Evolutionary conservation across 2,113 vertebrate genomes (phyloP).

Genomic region (Anarrhichthys ocellatus): DNA sequence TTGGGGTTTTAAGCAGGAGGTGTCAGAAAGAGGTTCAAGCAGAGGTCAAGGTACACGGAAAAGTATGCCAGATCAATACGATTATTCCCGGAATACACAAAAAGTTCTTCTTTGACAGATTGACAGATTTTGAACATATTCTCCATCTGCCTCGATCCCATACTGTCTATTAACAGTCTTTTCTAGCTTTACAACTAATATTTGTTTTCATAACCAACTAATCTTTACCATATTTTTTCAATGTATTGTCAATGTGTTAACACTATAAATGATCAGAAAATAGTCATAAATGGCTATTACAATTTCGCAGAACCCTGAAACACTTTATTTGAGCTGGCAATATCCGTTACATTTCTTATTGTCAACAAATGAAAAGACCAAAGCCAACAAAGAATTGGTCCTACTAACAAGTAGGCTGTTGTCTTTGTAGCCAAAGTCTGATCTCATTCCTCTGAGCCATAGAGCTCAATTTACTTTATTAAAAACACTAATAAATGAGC

Average conservation of each 20-base stretch:
- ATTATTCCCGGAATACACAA: background rate
- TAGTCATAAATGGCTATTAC: background rate
- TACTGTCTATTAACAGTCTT: background rate
- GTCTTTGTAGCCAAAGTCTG: background rate
- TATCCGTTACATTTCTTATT: background rate
- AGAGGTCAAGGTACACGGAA: slow-evolving; percentile 8
- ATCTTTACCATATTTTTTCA: background rate
- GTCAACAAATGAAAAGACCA: background rate
- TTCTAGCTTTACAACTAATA: background rate
- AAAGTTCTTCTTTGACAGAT: background rate
- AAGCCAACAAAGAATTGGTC: background rate
- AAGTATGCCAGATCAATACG: background rate
- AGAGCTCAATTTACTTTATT: background rate
- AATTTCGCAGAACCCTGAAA: background rate
- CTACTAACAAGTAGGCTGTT: background rate
- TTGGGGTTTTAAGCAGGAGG: too few relatives aligned
- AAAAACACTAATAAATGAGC: background rate
- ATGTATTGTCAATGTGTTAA: background rate
- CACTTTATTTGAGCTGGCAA: background rate
- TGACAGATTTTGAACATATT: background rate
- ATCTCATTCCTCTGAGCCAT: background rate
- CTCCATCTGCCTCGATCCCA: background rate
- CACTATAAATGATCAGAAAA: background rate
- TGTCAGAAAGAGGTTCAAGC: slow-evolving; percentile 15
- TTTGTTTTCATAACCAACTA: background rate